Evolutionary conservation across 2,113 vertebrate species (phyloP), one percentile per base, ranked within the genome.

Genomic region (Uria lomvia): DNA sequence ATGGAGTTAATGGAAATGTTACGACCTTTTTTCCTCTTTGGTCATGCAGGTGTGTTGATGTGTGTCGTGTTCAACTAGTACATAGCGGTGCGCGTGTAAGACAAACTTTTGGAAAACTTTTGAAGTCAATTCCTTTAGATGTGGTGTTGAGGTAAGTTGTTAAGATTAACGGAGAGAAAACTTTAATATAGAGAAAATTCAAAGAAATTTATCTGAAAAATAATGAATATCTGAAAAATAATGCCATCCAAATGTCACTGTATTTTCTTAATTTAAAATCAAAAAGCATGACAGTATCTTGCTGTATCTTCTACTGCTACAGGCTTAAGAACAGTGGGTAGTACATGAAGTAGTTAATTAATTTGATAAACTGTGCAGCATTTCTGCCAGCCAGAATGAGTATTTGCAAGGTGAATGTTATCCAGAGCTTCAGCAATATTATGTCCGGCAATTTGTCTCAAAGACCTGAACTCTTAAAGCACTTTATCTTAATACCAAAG

Each of bases 41-140:
- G 12, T 86, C 30, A 6, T 62, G 13, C 94, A 99, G 99, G 92
- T 99, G 99, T 98, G 99, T 99, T 75, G 99, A 99, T 76, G 98
- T 99, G 84, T 99, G 99, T 97, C 98, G 99, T 78, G 99, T 99
- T 65, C 99, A 99, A 11, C 92, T 99, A 30, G 99, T 99, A 21
- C 99, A 99, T 50, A 99, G 98, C 2, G 98, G 98, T 36, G 98
- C 99, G 91, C 98, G 99, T 85, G 98, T 99, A 68, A 98, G 99
- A 78, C 99, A 99, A 95, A 98, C 99, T 58, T 99, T 99, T 85
- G 99, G 99, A 56, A 99, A 99, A 92, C 98, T 99, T 27, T 97
- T 99, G 77, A 99, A 99, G 96, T 99, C 99, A 55, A 97, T 99
- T 94, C 99, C 99, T 45, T 97, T 99, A 71, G 99, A 99, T 87